Percentiles rank a stretch among this genome's conserved stretches.
Conservation (phyloP, 2,888 invertebrate genomes). For the Mamestra brassicae region DNA sequence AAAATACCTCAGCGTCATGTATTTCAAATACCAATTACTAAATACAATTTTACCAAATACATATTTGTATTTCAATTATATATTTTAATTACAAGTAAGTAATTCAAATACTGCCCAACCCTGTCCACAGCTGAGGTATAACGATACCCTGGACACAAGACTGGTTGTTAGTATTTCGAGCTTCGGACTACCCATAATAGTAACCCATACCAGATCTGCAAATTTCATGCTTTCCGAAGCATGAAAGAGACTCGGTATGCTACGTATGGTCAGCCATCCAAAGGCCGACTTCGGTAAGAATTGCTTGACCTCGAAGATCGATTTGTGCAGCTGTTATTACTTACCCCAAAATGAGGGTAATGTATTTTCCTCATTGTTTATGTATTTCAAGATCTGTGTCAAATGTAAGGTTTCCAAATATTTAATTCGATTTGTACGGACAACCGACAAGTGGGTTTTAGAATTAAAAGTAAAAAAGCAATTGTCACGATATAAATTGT, state of each 20-base stretch:
- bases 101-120: too few species aligned
- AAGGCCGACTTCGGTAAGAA: background rate
- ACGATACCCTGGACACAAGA: background rate
- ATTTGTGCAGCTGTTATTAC: background rate
- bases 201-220: too few species aligned
- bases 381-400: constrained; percentile 11
- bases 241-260: background rate
- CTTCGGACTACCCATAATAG: background rate
- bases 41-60: too few species aligned
- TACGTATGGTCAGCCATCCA: background rate
- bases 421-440: constrained; percentile 38
- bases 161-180: background rate
- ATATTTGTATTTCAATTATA: too few species aligned
- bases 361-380: background rate
- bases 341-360: background rate
- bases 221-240: background rate
- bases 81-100: too few species aligned
- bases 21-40: too few species aligned
- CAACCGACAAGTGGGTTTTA: constrained; percentile 16
- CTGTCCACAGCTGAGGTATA: background rate
- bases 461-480: constrained; percentile 31
- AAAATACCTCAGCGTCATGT: too few species aligned
- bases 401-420: constrained; percentile 30
- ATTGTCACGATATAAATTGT: constrained; percentile 21
- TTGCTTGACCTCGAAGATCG: background rate